These are phyloP conservation scores for Agapetus fuscipes DNA, from an alignment of 2,888 invertebrate genomes.

Conservation along the genomic window DNA sequence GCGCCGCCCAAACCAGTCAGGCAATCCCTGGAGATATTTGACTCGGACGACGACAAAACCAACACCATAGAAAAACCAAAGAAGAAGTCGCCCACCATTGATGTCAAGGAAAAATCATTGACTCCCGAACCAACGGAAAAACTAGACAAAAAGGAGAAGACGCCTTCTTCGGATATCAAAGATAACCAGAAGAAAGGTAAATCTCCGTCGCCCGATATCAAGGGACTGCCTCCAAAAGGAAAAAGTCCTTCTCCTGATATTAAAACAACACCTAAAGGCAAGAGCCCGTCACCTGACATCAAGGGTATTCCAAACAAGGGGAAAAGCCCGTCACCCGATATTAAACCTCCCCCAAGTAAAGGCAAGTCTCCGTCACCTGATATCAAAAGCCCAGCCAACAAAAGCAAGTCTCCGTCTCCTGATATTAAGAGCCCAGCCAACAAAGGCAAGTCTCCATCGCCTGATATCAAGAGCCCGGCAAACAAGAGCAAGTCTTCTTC, in stretches of 20 bases:
- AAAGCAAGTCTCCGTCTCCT: constrained; percentile 7
- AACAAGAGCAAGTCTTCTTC: constrained; percentile 10
- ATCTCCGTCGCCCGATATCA: constrained; percentile 10
- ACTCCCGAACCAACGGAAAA: constrained; percentile 21
- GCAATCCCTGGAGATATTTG: constrained; percentile 32
- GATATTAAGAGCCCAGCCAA: constrained; percentile 6
- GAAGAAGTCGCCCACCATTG: constrained; percentile 38
- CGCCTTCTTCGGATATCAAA: constrained; percentile 8
- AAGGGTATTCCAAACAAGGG: constrained; percentile 9
- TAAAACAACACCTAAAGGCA: constrained; percentile 13
- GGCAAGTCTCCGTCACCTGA: constrained; percentile 29
- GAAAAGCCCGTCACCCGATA: constrained; percentile 21
- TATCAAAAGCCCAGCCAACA: constrained; percentile 25
- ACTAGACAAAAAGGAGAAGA: constrained; percentile 9
- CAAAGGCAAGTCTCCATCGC: constrained; percentile 25
- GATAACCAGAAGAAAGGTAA: constrained; percentile 5
- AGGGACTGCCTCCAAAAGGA: constrained; percentile 4
- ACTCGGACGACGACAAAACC: constrained; percentile 47
- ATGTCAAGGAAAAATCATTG: constrained; percentile 5
- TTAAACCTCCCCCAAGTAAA: constrained; percentile 8
- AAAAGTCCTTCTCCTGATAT: constrained; percentile 33
- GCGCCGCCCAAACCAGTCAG: constrained; percentile 33
- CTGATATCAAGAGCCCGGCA: constrained; percentile 20
- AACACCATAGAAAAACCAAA: constrained; percentile 43
- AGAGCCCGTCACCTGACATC: not conserved